Base-by-base conservation (phyloP, 2,797 vertebrate species). In the Hypotaenidia philippensis region DNA sequence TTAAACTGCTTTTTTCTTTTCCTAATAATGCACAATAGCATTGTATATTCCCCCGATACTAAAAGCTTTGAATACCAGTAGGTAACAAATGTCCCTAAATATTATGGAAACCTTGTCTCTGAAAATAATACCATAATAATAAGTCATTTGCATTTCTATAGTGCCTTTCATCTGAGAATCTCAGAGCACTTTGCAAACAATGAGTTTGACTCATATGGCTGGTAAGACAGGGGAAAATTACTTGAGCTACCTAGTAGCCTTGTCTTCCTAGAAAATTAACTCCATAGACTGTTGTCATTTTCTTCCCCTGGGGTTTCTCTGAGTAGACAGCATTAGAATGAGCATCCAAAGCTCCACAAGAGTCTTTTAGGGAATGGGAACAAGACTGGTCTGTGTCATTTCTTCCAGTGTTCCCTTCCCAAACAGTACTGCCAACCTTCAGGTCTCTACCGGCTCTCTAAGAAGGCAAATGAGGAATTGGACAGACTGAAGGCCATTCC, bases 41-140 rank as follows among this genome's bases (percentile, higher is more conserved):
- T 15, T 55, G 21, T 76, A 12, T 88, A 81, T 79, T 88, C 83
- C 29, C 41, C 3, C 3, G 66, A 55, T 82, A 83, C 85, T 61
- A 88, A 83, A 92, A 86, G 45, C 36, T 88, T 90, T 10, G 16
- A 88, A 91, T 85, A 93, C 31, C 29, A 66, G 40, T 20, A 82
- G 26, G 47, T 61, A 89, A 91, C 49, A 71, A 80, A 72, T 59
- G 44, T 65, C 59, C 45, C 71, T 83, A 92, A 94, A 83, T 93
- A 92, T 93, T 93, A 64, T 55, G 59, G 71, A 89, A 96, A 88
- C 27, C 22, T 91, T 89, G 64, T 72, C 36, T 94, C 76, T 79
- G 66, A 89, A 88, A 93, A 85, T 61, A 91, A 84, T 83, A 75
- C 20, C 22, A 13, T 79, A 86, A 77, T 82, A 93, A 69, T 16